phyloP scores from a whole-genome alignment of 1,140 invertebrate species.

The Agrypnia vestita region DNA sequence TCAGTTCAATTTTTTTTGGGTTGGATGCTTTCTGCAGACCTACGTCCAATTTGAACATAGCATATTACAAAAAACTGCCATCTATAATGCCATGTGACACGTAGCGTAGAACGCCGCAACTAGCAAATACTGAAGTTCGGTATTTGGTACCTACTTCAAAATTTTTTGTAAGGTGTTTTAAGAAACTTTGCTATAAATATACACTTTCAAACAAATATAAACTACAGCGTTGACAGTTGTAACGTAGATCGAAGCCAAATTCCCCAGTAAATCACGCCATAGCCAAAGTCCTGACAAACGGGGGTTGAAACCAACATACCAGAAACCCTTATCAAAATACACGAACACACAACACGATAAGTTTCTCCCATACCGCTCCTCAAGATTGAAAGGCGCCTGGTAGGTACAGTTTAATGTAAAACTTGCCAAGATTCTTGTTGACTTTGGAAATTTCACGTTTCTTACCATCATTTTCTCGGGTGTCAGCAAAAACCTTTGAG shows the following conservation, averaged over 20 bases:
- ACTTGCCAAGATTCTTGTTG: not conserved
- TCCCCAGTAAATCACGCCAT: conserved; percentile 16
- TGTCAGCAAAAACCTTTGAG: too few relatives aligned
- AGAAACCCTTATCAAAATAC: conserved; percentile 30
- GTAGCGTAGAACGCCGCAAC: too few relatives aligned
- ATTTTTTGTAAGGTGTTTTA: not conserved
- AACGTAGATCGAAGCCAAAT: conserved; percentile 23
- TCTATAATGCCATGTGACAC: too few relatives aligned
- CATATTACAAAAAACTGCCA: too few relatives aligned
- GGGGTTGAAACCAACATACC: conserved; percentile 25
- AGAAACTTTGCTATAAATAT: conserved; percentile 8
- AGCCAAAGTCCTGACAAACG: conserved; percentile 15
- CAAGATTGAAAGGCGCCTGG: conserved; percentile 9
- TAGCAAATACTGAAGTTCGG: too few relatives aligned
- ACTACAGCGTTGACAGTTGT: conserved; percentile 17
- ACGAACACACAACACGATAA: conserved; percentile 23
- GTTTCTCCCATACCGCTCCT: conserved; percentile 1
- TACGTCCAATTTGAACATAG: too few relatives aligned
- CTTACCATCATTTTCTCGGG: too few relatives aligned
- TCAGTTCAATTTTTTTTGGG: too few relatives aligned
- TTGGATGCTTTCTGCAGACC: too few relatives aligned
- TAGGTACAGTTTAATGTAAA: not conserved
- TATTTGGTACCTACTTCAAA: too few relatives aligned
- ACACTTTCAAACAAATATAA: conserved; percentile 30
- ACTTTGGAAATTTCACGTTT: not conserved